phyloP scores from a whole-genome alignment of 2,888 invertebrate species.

The Leptura quadrifasciata region DNA sequence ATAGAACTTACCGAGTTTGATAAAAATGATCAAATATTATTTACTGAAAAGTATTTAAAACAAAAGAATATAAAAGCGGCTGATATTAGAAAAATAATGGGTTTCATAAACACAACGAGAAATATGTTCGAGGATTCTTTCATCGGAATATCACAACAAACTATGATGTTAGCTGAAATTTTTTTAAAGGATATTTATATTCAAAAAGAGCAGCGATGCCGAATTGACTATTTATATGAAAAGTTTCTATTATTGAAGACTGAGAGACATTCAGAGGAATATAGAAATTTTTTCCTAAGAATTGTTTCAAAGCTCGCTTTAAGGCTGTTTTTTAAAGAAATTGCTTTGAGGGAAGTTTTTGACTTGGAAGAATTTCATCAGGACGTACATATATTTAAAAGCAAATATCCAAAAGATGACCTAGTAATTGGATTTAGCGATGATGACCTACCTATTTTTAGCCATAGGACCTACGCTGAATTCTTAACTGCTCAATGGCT shows the following conservation, averaged over 20 bases:
- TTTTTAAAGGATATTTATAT: slow-evolving; percentile 10
- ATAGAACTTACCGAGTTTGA: slow-evolving; percentile 42
- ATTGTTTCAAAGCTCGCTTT: slow-evolving; percentile 42
- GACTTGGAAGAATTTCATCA: slow-evolving; percentile 38
- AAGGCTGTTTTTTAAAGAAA: slow-evolving; percentile 28
- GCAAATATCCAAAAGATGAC: slow-evolving; percentile 27
- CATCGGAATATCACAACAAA: slow-evolving; percentile 46
- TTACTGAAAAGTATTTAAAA: slow-evolving; percentile 32
- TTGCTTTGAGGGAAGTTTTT: slow-evolving; percentile 8
- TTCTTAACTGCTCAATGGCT: slow-evolving; percentile 42
- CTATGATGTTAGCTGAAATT: slow-evolving; percentile 44
- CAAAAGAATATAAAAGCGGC: slow-evolving; percentile 23
- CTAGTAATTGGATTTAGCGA: slow-evolving; percentile 10
- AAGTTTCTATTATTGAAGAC: slow-evolving; percentile 34
- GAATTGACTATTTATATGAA: slow-evolving; percentile 38
- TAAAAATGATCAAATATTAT: slow-evolving; percentile 30
- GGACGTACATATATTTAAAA: slow-evolving; percentile 27
- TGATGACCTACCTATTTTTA: slow-evolving; percentile 30
- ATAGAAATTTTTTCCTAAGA: slow-evolving; percentile 21
- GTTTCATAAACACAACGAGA: slow-evolving; percentile 7
- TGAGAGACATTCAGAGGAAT: not conserved
- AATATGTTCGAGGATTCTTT: slow-evolving; percentile 33
- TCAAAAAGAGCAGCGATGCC: not conserved
- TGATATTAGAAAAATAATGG: slow-evolving; percentile 10
- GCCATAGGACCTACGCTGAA: slow-evolving; percentile 48